phyloP scores from a whole-genome alignment of 2,113 vertebrate genomes.

The Typhlomys cinereus region DNA sequence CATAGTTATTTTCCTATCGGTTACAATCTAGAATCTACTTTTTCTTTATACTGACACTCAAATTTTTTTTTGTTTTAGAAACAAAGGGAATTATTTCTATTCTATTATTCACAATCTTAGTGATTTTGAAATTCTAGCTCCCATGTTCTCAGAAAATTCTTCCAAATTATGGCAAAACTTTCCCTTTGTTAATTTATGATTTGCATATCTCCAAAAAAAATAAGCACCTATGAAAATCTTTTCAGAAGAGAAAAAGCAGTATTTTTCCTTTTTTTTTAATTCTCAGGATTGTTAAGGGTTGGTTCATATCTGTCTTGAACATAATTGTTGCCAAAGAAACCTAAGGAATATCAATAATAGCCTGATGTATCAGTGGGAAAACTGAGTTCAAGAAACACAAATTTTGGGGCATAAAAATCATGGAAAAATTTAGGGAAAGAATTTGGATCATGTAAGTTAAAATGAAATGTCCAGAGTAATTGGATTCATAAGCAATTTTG shows the following conservation, averaged over 20 bases:
- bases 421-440: not conserved
- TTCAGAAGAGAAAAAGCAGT: not conserved
- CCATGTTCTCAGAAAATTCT: not conserved
- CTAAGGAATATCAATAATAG: no score
- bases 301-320: not conserved
- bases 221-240: not conserved
- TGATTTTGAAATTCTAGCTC: not conserved
- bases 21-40: not conserved
- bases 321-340: no score
- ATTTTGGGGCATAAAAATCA: no score
- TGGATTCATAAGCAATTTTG: not conserved
- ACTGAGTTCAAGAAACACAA: no score
- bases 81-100: not conserved
- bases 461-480: not conserved
- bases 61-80: not conserved
- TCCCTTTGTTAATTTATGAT: not conserved
- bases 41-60: not conserved
- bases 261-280: not conserved
- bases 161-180: not conserved
- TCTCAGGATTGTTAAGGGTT: not conserved
- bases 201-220: conserved; percentile 17
- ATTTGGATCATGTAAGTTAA: not conserved
- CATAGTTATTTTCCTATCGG: not conserved
- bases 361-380: no score
- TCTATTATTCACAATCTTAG: not conserved